Evolutionary conservation across 1,140 invertebrate species (phyloP).

Genomic region (Drosophila orosa): DNA sequence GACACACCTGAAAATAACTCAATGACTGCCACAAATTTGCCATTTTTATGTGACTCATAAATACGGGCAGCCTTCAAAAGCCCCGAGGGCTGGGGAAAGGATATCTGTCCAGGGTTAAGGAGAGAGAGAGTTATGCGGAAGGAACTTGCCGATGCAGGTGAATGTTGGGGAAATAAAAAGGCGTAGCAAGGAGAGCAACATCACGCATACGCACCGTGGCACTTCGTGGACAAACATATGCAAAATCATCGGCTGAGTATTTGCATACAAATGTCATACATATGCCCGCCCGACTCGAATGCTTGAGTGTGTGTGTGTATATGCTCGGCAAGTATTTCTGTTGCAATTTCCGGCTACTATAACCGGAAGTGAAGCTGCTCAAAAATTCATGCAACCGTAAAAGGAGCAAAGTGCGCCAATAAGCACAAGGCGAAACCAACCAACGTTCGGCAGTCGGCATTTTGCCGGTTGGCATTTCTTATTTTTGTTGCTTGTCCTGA

Average conservation of each 20-base stretch:
- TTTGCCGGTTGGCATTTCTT: constrained; percentile 25
- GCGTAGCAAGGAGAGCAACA: constrained; percentile 22
- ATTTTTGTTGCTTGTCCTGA: constrained; percentile 1
- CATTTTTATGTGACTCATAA: constrained; percentile 62
- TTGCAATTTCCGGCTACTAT: constrained; percentile 73
- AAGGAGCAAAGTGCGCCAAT: constrained; percentile 72
- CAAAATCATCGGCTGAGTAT: constrained; percentile 63
- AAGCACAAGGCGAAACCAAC: constrained; percentile 34
- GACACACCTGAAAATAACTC: constrained; percentile 49
- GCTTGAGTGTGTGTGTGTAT: constrained; percentile 15
- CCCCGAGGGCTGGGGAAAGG: constrained; percentile 20
- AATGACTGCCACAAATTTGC: constrained; percentile 59
- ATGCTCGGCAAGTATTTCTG: constrained; percentile 57
- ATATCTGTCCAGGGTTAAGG: constrained; percentile 22
- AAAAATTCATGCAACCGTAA: constrained; percentile 76
- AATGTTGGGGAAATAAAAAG: constrained; percentile 38
- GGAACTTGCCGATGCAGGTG: constrained; percentile 39
- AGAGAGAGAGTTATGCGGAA: constrained; percentile 3
- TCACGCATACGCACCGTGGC: constrained; percentile 64
- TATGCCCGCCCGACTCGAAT: constrained; percentile 32
- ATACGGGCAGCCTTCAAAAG: constrained; percentile 46
- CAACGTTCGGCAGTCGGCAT: constrained; percentile 32
- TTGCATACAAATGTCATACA: constrained; percentile 73
- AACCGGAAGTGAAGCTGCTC: constrained; percentile 72
- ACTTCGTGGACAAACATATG: constrained; percentile 53